These are phyloP conservation scores for Eutrigla gurnardus DNA, from an alignment of 2,797 vertebrate genomes.

Conservation along the genomic window DNA sequence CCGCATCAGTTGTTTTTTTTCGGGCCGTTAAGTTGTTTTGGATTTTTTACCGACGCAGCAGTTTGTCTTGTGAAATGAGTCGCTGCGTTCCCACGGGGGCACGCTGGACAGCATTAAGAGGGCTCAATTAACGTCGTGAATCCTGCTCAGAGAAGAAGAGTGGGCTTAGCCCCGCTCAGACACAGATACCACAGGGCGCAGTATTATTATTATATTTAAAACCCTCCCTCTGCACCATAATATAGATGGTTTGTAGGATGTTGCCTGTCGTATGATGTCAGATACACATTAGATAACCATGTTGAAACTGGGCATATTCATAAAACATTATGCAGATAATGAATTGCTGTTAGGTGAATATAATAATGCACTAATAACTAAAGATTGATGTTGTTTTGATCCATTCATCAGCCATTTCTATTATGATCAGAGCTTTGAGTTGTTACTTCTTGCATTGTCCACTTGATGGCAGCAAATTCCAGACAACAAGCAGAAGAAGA, in stretches of 20 bases:
- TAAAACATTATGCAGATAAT: neutral
- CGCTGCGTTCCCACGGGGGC: constrained; percentile 40
- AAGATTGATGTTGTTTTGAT: neutral
- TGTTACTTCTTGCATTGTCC: constrained; percentile 48
- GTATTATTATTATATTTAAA: neutral
- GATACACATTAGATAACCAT: no score
- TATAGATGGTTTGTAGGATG: neutral
- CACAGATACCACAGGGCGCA: constrained; percentile 12
- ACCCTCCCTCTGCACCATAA: neutral
- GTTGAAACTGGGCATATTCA: neutral
- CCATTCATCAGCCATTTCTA: neutral
- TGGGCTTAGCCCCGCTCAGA: constrained; percentile 5
- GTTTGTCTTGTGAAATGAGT: constrained; percentile 66
- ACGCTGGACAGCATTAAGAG: constrained; percentile 60
- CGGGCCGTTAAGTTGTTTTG: constrained; percentile 54
- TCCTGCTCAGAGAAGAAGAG: constrained; percentile 19
- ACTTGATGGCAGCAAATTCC: constrained; percentile 79
- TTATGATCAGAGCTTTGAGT: neutral
- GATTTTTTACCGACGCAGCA: constrained; percentile 37
- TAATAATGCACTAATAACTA: neutral
- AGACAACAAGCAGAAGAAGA: constrained; percentile 16
- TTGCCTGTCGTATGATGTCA: neutral
- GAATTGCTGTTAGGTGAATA: neutral
- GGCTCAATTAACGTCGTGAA: constrained; percentile 60
- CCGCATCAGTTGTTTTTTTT: constrained; percentile 50